Evolutionary conservation across 2,888 invertebrate genomes (phyloP).

Genomic region (Drosophila affinis): DNA sequence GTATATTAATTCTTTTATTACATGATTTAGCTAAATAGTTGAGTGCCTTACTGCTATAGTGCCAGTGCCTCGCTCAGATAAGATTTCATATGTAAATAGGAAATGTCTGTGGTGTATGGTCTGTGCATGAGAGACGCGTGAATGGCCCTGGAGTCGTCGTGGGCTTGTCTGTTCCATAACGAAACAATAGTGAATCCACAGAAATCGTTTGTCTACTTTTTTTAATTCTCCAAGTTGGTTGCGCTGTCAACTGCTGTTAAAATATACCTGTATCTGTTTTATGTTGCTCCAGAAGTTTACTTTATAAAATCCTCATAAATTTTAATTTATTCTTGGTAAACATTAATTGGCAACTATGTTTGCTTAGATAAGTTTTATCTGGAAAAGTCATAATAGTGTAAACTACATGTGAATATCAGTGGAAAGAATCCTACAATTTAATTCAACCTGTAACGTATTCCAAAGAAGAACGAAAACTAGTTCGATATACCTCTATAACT

Average conservation of each 20-base stretch:
- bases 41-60: slow-evolving; percentile 9
- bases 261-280: no score
- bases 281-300: no score
- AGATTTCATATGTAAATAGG: slow-evolving; percentile 49
- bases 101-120: background rate
- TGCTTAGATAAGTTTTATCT: no score
- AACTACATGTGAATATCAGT: no score
- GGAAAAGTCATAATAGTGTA: no score
- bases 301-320: no score
- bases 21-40: slow-evolving; percentile 22
- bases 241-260: no score
- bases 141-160: background rate
- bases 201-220: background rate
- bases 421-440: background rate
- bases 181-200: background rate
- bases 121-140: slow-evolving; percentile 11
- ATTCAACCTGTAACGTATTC: background rate
- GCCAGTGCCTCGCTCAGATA: slow-evolving; percentile 28
- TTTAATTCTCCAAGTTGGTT: background rate
- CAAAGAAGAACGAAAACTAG: background rate
- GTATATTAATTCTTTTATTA: slow-evolving; percentile 30
- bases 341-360: no score
- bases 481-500: background rate
- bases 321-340: no score
- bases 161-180: background rate